Conservation (phyloP, 2,888 invertebrate species). For the Amphipoea lucens region DNA sequence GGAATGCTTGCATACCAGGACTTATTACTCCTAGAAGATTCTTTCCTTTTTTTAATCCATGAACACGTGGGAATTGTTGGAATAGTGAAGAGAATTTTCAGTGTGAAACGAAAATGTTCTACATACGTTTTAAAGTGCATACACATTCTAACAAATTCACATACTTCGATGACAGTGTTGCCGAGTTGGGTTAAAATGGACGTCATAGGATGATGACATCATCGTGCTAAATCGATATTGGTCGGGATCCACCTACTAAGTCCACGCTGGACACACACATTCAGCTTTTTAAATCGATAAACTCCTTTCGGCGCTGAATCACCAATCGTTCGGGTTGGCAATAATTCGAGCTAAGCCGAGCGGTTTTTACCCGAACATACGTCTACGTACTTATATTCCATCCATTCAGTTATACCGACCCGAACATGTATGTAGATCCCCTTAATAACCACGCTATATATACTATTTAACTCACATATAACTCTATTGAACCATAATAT, state of each 20-base stretch:
- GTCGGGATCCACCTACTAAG: too few species aligned
- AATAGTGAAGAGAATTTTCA: too few species aligned
- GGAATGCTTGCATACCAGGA: constrained; percentile 57
- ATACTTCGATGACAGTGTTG: not conserved
- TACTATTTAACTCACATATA: not conserved
- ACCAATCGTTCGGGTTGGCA: not conserved
- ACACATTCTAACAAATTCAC: not conserved
- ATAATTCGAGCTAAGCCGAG: not conserved
- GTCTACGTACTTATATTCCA: not conserved
- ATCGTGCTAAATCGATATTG: not conserved
- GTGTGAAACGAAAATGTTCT: not conserved
- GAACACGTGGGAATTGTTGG: too few species aligned
- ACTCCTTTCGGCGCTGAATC: not conserved
- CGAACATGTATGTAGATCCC: not conserved
- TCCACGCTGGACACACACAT: not conserved
- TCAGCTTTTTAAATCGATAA: not conserved
- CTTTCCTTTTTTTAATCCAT: not conserved
- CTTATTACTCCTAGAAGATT: constrained; percentile 54
- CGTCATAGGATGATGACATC: not conserved
- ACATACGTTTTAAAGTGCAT: not conserved
- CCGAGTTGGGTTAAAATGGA: not conserved
- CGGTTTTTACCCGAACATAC: not conserved
- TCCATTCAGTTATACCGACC: not conserved
- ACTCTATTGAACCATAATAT: not conserved
- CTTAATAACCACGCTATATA: not conserved